Percentiles rank a stretch among this genome's conserved stretches.
Conservation (phyloP, 2,797 vertebrate genomes). For the Danio kyathit region DNA sequence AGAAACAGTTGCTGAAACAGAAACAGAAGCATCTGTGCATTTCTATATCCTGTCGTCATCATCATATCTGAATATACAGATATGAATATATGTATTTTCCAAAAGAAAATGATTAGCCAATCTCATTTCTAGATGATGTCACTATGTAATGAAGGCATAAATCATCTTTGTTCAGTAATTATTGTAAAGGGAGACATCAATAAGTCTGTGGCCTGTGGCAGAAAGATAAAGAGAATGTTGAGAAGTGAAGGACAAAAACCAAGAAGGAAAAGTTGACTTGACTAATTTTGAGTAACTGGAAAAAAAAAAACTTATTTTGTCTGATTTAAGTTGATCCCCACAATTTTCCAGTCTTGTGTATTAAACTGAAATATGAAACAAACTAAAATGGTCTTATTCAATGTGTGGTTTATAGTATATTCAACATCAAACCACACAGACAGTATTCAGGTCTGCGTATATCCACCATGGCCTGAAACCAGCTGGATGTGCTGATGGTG, state of each 20-base stretch:
- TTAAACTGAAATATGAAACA: neutral
- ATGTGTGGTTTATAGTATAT: neutral
- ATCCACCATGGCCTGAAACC: neutral
- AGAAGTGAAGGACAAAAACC: neutral
- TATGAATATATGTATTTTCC: too few species aligned
- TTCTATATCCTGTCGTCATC: too few species aligned
- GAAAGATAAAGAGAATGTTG: neutral
- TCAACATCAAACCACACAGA: constrained; percentile 9
- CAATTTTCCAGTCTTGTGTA: constrained; percentile 18
- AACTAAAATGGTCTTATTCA: neutral
- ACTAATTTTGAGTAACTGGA: constrained; percentile 39
- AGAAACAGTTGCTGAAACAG: too few species aligned
- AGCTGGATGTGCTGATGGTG: constrained; percentile 8
- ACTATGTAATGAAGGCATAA: too few species aligned
- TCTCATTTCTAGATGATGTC: too few species aligned
- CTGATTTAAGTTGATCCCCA: constrained; percentile 30
- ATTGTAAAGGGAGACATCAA: too few species aligned
- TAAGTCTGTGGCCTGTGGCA: too few species aligned
- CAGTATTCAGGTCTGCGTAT: neutral
- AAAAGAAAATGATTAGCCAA: too few species aligned
- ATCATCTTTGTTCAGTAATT: too few species aligned
- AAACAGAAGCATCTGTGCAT: too few species aligned
- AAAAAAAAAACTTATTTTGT: constrained; percentile 9
- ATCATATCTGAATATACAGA: too few species aligned
- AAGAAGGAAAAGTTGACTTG: constrained; percentile 32